Percentiles rank a stretch among this genome's conserved stretches.
These are phyloP conservation scores for Hylaeus volcanicus DNA, from an alignment of 1,140 invertebrate species.

Conservation along the genomic window DNA sequence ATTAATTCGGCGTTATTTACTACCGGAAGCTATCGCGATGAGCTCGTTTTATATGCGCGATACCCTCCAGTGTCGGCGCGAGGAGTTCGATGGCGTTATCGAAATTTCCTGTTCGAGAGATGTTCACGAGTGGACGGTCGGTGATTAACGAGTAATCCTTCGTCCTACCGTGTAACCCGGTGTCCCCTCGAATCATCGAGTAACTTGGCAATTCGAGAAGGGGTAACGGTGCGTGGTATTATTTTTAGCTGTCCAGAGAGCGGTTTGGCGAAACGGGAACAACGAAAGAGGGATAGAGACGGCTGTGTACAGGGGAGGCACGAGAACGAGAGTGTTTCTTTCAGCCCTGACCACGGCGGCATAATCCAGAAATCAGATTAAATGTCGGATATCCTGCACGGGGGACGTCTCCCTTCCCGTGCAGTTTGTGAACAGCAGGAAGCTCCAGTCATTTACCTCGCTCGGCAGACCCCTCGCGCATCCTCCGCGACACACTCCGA, in stretches of 20 bases:
- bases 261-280: not conserved
- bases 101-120: no score
- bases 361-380: slow-evolving; percentile 75
- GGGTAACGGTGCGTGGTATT: slow-evolving; percentile 25
- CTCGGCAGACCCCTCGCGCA: slow-evolving; percentile 70
- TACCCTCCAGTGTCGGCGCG: no score
- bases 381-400: slow-evolving; percentile 73
- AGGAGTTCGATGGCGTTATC: no score
- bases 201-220: slow-evolving; percentile 26
- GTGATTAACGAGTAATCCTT: slow-evolving; percentile 7
- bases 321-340: slow-evolving; percentile 50
- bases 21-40: no score
- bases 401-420: slow-evolving; percentile 64
- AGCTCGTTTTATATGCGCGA: no score
- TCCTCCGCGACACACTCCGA: slow-evolving; percentile 75
- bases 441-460: slow-evolving; percentile 78
- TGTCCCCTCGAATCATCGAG: not conserved
- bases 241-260: slow-evolving; percentile 36
- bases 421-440: slow-evolving; percentile 73
- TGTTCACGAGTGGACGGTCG: no score
- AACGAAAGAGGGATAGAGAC: slow-evolving; percentile 4
- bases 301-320: slow-evolving; percentile 2
- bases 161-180: not conserved
- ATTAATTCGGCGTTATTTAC: no score
- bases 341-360: slow-evolving; percentile 57